These are phyloP conservation scores for Trematocara unimaculatum DNA, from an alignment of 2,113 vertebrate species.

Conservation along the genomic window DNA sequence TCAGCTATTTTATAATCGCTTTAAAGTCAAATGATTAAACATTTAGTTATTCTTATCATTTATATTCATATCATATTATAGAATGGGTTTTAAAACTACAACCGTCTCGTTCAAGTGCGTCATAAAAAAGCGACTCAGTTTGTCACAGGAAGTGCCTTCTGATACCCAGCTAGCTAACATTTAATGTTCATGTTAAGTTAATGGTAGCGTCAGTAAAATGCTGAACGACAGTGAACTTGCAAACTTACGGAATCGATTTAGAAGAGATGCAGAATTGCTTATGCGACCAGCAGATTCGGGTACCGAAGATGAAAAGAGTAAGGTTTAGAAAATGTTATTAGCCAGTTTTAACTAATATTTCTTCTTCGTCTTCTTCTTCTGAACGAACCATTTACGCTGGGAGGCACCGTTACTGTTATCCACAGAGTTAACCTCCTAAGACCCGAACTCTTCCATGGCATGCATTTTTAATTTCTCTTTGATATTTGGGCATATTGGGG, in stretches of 20 bases:
- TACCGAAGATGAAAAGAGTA: conserved; percentile 66
- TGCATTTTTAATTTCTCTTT: too few species aligned
- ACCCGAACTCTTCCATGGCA: too few species aligned
- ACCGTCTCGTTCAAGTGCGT: conserved; percentile 18
- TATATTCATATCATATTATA: too few species aligned
- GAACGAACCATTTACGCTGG: not conserved
- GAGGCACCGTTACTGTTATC: not conserved
- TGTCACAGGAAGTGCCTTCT: conserved; percentile 24
- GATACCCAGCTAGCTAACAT: not conserved
- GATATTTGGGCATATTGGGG: too few species aligned
- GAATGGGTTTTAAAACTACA: conserved; percentile 19
- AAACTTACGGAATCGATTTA: conserved; percentile 71
- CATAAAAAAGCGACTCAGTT: conserved; percentile 13
- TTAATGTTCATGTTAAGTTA: not conserved
- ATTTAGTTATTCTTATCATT: not conserved
- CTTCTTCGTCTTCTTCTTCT: not conserved
- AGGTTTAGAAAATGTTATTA: conserved; percentile 11
- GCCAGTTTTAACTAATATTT: not conserved
- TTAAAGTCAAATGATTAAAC: not conserved
- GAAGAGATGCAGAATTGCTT: conserved; percentile 66
- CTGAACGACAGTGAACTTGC: conserved; percentile 56
- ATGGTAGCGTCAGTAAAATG: not conserved
- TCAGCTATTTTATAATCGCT: not conserved
- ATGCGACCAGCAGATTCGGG: conserved; percentile 39
- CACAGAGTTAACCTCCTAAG: not conserved